Evolutionary conservation across 2,888 invertebrate genomes (phyloP), one percentile per base, ranked within the genome.

Genomic region (Philereme transversata): DNA sequence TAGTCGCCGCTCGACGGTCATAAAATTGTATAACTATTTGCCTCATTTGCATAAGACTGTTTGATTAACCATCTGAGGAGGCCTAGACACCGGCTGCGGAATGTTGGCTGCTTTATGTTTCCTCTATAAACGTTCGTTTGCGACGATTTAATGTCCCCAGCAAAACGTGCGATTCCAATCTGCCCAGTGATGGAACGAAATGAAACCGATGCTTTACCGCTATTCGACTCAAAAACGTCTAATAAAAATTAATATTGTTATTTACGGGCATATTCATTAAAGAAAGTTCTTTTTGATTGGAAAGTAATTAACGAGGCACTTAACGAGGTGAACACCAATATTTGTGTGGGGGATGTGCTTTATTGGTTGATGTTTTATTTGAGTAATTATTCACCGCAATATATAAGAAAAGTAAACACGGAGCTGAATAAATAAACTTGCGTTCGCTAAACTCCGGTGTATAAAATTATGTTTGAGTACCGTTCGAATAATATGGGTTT

Each of bases 41-140:
- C 79, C 74, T 83, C 74, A 88, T 89, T 89, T 87, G 84, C 88
- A 87, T 89, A 86, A 81, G 75, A 80, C 76, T 82, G 70, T 84
- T 83, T 83, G 84, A 84, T 86, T 82, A 84, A 71, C 73, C 70
- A 78, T 74, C 71, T 71, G 79, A 79, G 78, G 78, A 82, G 77
- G 76, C 72, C 75, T 70, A 80, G 79, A 79, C 77, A 51, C 46
- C 8, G 72, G 73, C 70, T 74, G 71, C 78, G 83, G 84, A 88
- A 88, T 86, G 82, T 78, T 79, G 81, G 72, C 76, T 77, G 80
- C 83, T 87, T 67, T 79, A 80, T 78, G 82, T 83, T 87, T 84
- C 81, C 84, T 82, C 79, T 75, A 79, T 81, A 79, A 80, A 81
- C 62, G 74, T 76, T 80, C 76, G 74, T 76, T 79, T 77, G 71